phyloP scores from a whole-genome alignment of 2,113 vertebrate genomes.

The Xenopus laevis region DNA sequence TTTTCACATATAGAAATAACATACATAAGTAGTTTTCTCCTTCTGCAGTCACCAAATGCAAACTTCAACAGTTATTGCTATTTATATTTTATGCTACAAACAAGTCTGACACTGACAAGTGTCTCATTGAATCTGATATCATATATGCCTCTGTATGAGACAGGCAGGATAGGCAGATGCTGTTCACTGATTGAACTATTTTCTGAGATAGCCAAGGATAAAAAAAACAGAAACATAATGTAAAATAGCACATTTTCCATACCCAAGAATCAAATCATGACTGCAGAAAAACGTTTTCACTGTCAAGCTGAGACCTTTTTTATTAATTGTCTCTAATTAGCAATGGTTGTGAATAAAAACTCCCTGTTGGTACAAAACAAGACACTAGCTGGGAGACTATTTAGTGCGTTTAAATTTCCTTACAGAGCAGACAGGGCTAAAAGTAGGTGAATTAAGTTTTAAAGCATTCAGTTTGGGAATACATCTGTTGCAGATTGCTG shows the following conservation, averaged over 20 bases:
- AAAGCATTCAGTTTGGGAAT: slow-evolving; percentile 5
- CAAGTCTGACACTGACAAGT: too few species aligned
- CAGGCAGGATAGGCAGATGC: slow-evolving; percentile 24
- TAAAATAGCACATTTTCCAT: neutral
- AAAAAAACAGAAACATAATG: slow-evolving; percentile 20
- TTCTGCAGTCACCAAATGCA: too few species aligned
- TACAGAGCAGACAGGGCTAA: neutral
- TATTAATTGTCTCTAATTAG: too few species aligned
- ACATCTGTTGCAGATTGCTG: neutral
- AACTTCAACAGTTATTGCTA: too few species aligned
- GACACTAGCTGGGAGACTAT: too few species aligned
- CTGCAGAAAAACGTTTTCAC: neutral
- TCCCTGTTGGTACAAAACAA: neutral
- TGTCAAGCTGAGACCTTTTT: neutral
- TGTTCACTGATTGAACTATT: slow-evolving; percentile 33
- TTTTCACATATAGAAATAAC: too few species aligned
- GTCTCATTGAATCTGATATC: slow-evolving; percentile 36
- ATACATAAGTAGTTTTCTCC: too few species aligned
- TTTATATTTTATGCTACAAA: slow-evolving; percentile 11
- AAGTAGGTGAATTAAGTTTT: slow-evolving; percentile 8
- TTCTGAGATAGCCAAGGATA: slow-evolving; percentile 32
- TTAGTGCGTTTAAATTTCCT: neutral
- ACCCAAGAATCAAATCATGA: neutral
- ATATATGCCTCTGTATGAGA: slow-evolving; percentile 34
- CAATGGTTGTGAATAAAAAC: neutral